A percentile compares a stretch with the other conserved stretches of the same genome.
These are phyloP conservation scores for Cactoblastis cactorum DNA, from an alignment of 2,888 invertebrate species.

Conservation along the genomic window DNA sequence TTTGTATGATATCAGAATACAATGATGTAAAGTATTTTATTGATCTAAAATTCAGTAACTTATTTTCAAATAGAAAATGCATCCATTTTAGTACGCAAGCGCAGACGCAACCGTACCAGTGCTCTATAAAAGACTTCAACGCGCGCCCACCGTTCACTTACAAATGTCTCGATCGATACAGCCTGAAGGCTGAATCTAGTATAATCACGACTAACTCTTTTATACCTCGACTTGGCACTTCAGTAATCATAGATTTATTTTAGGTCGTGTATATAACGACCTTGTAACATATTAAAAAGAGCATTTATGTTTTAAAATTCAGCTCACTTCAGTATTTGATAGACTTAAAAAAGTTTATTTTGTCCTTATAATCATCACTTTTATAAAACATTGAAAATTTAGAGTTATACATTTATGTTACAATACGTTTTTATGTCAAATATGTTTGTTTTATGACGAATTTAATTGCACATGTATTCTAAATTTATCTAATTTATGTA, in stretches of 20 bases:
- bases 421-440: too few relatives aligned
- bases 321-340: not conserved
- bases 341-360: not conserved
- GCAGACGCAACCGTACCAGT: constrained; percentile 12
- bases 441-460: too few relatives aligned
- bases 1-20: too few relatives aligned
- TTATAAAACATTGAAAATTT: too few relatives aligned
- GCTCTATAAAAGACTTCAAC: constrained; percentile 65
- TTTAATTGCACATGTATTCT: too few relatives aligned
- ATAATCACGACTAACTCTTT: too few relatives aligned
- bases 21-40: too few relatives aligned
- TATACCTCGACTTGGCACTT: not conserved
- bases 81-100: not conserved
- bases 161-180: not conserved
- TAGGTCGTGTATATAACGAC: not conserved
- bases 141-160: constrained; percentile 35
- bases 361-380: not conserved
- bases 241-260: not conserved
- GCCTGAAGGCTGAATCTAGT: not conserved
- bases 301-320: constrained; percentile 5
- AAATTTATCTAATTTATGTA: too few relatives aligned
- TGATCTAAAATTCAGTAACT: too few relatives aligned
- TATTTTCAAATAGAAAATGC: too few relatives aligned
- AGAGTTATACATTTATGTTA: too few relatives aligned
- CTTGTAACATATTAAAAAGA: not conserved